These are phyloP conservation scores for Catharus fuscescens DNA, from an alignment of 2,113 vertebrate species.

Conservation along the genomic window DNA sequence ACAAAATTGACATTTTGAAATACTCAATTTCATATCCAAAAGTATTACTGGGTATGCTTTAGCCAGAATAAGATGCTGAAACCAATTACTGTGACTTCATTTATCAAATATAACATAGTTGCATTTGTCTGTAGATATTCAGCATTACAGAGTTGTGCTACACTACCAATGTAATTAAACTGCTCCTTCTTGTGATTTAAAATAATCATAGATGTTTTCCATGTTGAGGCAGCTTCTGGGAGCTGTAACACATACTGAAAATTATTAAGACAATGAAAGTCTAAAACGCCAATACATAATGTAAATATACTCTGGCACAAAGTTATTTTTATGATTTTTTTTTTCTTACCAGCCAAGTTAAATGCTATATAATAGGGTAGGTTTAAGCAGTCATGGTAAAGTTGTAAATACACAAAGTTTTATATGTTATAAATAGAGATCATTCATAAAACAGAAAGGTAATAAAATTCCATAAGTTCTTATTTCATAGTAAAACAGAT, in stretches of 20 bases:
- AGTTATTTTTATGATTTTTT: not conserved
- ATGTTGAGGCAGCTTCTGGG: not conserved
- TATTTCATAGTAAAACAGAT: not conserved
- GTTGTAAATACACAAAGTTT: not conserved
- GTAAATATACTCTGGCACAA: not conserved
- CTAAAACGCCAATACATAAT: not conserved
- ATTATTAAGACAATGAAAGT: not conserved
- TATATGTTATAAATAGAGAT: not conserved
- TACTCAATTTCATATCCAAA: constrained; percentile 79
- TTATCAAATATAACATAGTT: constrained; percentile 76
- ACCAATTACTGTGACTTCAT: constrained; percentile 86
- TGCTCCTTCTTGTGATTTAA: constrained; percentile 22
- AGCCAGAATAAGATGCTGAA: constrained; percentile 74
- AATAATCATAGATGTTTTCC: not conserved
- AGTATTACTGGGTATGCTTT: constrained; percentile 72
- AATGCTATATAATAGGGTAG: not conserved
- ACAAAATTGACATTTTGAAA: constrained; percentile 77
- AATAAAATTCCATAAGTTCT: not conserved
- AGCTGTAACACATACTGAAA: not conserved
- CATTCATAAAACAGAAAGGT: not conserved
- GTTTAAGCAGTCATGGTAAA: not conserved
- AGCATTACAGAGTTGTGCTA: not conserved
- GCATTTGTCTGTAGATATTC: constrained; percentile 57
- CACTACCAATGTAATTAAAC: constrained; percentile 3
- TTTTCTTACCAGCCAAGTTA: not conserved